Conservation (phyloP, 2,888 invertebrate genomes). For the Rhagonycha fulva region DNA sequence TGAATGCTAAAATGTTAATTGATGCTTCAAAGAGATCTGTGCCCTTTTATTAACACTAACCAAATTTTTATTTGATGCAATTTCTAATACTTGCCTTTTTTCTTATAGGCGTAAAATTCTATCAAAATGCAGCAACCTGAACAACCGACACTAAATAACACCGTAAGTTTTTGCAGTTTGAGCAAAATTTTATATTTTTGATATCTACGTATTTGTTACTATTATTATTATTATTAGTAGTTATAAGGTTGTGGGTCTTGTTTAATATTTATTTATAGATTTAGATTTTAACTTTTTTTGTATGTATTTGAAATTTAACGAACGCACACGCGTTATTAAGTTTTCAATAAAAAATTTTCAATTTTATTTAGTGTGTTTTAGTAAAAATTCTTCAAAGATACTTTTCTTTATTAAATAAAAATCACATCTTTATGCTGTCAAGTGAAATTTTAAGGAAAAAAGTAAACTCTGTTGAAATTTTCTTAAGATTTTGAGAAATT, state of each 20-base stretch:
- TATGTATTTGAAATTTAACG: neutral
- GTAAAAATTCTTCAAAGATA: neutral
- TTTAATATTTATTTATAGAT: neutral
- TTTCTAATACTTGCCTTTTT: neutral
- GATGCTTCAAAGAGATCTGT: neutral
- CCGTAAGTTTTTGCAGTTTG: constrained; percentile 53
- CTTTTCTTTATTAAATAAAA: neutral
- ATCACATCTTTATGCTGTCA: neutral
- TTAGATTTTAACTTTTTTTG: neutral
- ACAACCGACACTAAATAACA: constrained; percentile 61
- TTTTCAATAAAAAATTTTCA: neutral
- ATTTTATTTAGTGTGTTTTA: neutral
- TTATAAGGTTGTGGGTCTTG: neutral
- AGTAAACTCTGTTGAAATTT: neutral
- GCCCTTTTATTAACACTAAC: neutral
- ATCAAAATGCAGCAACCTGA: constrained; percentile 65
- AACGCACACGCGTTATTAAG: neutral
- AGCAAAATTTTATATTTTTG: neutral
- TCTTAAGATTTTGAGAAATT: neutral
- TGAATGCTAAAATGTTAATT: neutral
- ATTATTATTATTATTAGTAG: neutral
- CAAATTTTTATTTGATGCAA: neutral
- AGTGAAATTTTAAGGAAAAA: neutral
- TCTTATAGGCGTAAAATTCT: constrained; percentile 11
- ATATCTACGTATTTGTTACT: neutral